These are phyloP conservation scores for Mizuhopecten yessoensis DNA, from an alignment of 1,140 invertebrate species.

Conservation along the genomic window DNA sequence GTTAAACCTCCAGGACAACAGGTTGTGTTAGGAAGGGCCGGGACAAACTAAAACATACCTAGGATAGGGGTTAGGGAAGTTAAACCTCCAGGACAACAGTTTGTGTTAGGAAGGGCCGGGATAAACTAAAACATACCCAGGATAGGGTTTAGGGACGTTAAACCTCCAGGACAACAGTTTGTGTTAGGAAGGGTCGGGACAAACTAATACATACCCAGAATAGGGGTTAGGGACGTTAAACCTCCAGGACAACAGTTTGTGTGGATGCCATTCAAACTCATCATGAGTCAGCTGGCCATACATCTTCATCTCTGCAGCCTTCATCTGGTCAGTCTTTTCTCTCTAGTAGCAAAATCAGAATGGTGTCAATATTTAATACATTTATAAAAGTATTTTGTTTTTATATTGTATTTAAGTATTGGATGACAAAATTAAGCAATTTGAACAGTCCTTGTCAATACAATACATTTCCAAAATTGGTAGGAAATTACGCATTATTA, in stretches of 20 bases:
- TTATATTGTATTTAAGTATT: too few relatives aligned
- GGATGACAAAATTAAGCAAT: too few relatives aligned
- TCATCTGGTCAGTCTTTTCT: conserved; percentile 78
- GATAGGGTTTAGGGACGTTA: conserved; percentile 95
- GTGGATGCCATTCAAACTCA: conserved; percentile 92
- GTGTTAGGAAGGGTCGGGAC: conserved; percentile 75
- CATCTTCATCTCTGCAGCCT: conserved; percentile 91
- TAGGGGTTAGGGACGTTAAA: conserved; percentile 97
- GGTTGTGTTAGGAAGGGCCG: conserved; percentile 82
- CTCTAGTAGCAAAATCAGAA: conserved; percentile 60
- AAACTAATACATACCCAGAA: conserved; percentile 83
- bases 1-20: conserved; percentile 97
- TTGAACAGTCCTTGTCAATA: too few relatives aligned
- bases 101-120: conserved; percentile 81
- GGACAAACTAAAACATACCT: too few relatives aligned
- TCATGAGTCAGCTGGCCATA: conserved; percentile 92
- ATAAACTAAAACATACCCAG: conserved; percentile 82
- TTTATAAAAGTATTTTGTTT: too few relatives aligned
- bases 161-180: conserved; percentile 95
- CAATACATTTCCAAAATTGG: too few relatives aligned
- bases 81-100: conserved; percentile 95
- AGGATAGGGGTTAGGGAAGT: conserved; percentile 93
- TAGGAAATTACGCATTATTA: too few relatives aligned
- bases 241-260: conserved; percentile 92
- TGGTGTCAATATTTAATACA: too few relatives aligned